These are phyloP conservation scores for Volucella inflata DNA, from an alignment of 2,888 invertebrate species.

Conservation along the genomic window DNA sequence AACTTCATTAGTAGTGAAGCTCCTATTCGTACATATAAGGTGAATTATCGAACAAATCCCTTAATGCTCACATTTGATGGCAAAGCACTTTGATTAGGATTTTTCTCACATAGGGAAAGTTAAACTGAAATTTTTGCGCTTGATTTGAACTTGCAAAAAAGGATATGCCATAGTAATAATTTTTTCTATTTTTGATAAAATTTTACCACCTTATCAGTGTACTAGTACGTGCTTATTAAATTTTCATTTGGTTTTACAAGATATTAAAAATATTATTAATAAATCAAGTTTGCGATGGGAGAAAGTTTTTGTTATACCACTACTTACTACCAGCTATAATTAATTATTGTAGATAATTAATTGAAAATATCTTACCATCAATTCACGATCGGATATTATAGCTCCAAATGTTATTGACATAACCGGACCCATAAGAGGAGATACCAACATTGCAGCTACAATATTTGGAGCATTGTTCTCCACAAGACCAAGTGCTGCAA, in stretches of 20 bases:
- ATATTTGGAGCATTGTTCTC: slow-evolving; percentile 93
- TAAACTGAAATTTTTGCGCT: neutral
- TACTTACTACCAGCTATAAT: neutral
- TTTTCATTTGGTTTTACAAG: too few species aligned
- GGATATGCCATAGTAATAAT: too few species aligned
- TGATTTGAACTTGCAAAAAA: too few species aligned
- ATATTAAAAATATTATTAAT: too few species aligned
- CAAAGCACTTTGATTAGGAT: too few species aligned
- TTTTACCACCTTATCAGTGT: too few species aligned
- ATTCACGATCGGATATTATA: slow-evolving; percentile 89
- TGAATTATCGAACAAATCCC: too few species aligned
- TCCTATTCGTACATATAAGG: too few species aligned
- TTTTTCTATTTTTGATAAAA: too few species aligned
- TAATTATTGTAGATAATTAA: slow-evolving; percentile 5
- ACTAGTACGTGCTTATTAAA: too few species aligned
- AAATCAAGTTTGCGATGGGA: neutral
- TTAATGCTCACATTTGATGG: too few species aligned
- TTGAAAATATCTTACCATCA: slow-evolving; percentile 83
- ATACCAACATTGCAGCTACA: slow-evolving; percentile 90
- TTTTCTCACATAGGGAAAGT: neutral
- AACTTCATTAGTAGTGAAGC: too few species aligned
- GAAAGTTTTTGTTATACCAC: slow-evolving; percentile 13
- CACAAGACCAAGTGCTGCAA: slow-evolving; percentile 92
- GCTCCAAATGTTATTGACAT: slow-evolving; percentile 94
- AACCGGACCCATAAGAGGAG: slow-evolving; percentile 92